These are phyloP conservation scores for Machimus rusticus DNA, from an alignment of 2,888 invertebrate genomes.

Conservation along the genomic window DNA sequence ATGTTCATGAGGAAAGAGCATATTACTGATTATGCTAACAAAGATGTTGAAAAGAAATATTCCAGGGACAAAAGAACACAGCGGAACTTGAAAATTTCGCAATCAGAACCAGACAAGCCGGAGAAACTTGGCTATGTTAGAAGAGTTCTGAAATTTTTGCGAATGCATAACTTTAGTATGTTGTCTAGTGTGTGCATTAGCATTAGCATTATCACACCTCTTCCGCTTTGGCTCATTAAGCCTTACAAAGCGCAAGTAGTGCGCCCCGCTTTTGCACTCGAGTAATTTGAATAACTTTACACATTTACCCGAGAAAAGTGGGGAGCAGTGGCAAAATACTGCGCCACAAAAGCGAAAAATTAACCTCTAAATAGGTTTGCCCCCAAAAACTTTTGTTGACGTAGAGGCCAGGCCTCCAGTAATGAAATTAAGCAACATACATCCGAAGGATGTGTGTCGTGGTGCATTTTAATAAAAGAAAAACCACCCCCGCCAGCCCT, in stretches of 20 bases:
- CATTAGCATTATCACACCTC: constrained; percentile 5
- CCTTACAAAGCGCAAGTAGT: background rate
- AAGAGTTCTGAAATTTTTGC: background rate
- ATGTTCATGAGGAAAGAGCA: background rate
- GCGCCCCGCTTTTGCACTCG: background rate
- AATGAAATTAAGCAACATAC: constrained; percentile 5
- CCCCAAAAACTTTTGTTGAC: background rate
- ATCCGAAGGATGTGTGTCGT: background rate
- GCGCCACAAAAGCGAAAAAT: background rate
- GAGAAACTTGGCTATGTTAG: background rate
- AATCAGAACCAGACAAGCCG: background rate
- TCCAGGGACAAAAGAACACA: background rate
- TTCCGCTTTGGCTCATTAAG: background rate
- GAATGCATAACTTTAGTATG: background rate
- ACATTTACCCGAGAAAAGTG: background rate
- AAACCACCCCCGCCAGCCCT: background rate
- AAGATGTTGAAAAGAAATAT: background rate
- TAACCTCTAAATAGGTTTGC: constrained; percentile 3
- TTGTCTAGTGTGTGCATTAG: background rate
- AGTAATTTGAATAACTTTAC: constrained; percentile 12
- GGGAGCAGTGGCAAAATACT: background rate
- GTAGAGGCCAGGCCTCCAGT: background rate
- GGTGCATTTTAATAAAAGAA: background rate
- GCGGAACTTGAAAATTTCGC: background rate
- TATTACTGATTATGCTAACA: background rate